Percentiles rank a stretch among this genome's conserved stretches.
Evolutionary conservation across 2,113 vertebrate genomes (phyloP).

Genomic region (Tauraco erythrolophus): DNA sequence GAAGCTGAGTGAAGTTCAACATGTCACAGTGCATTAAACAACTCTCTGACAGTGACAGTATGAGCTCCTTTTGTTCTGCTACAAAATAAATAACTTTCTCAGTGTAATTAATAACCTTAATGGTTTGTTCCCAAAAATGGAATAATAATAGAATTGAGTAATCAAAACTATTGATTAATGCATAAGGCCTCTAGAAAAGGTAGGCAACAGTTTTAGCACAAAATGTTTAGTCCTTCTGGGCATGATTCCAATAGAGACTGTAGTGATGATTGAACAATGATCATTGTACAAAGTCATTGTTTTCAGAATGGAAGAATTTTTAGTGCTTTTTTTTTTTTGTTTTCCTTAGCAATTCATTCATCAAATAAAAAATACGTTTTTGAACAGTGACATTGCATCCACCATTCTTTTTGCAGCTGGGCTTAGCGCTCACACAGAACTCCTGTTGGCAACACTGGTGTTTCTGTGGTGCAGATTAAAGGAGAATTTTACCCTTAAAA

Average conservation of each 20-base stretch:
- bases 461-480: neutral
- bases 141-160: constrained; percentile 53
- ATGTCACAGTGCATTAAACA: neutral
- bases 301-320: neutral
- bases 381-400: neutral
- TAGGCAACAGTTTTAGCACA: neutral
- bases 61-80: constrained; percentile 6
- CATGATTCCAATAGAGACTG: constrained; percentile 8
- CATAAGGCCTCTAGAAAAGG: neutral
- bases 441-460: neutral
- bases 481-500: neutral
- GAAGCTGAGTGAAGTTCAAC: neutral
- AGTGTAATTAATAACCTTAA: constrained; percentile 57
- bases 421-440: neutral
- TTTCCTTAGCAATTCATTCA: neutral
- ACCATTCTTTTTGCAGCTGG: neutral
- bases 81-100: constrained; percentile 48
- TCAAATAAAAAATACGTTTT: constrained; percentile 14
- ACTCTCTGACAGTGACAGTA: neutral
- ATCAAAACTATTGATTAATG: constrained; percentile 60
- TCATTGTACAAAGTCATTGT: constrained; percentile 16
- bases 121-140: constrained; percentile 10
- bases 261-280: constrained; percentile 14
- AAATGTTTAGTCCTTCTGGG: constrained; percentile 30
- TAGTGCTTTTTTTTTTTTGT: neutral